Evolutionary conservation across 2,113 vertebrate genomes (phyloP), one percentile per base, ranked within the genome.

Genomic region (Serinus canaria): DNA sequence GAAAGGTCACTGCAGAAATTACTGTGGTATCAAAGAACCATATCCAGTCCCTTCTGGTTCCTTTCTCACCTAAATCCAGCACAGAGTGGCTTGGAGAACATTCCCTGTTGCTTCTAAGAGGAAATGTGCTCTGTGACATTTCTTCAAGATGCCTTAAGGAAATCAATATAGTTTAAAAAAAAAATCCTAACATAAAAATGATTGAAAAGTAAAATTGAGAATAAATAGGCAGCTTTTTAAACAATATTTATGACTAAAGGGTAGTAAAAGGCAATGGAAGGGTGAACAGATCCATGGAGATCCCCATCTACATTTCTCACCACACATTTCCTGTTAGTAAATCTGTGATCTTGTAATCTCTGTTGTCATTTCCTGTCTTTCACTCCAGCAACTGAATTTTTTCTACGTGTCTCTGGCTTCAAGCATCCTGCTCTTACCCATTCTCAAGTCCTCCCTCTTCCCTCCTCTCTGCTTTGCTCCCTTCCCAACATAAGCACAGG

Each of bases 331-430:
- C 56, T 67, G 33, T 55, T 44, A 44, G 55, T 69, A n/a, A 44
- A 44, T 55, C 80, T 64, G 21, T 47, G 44, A 47, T 72, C 27
- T 35, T 56, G 17, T 53, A 27, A 50, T 68, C 56, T 58, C 33
- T 72, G 23, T 35, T 60, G 24, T 53, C 30, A 50, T 69, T 52
- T 58, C 37, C 7, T 24, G 11, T 83, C 41, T 64, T 44, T 52
- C 52, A 47, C n/a, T 72, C 31, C 70, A 82, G 60, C 22, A 72
- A 13, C 11, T 39, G 30, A 8, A 1, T 22, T 9, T 21, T 68
- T 49, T 9, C 28, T 39, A 0, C 1, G 0, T 18, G 11, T 76
- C 46, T 47, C 47, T 53, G 70, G 24, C 87, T 68, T 25, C 62
- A 28, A 10, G 1, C 39, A 64, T 76, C 28, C 62, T 83, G 58